Percentiles rank a stretch among this genome's conserved stretches.
Evolutionary conservation across 2,113 vertebrate species (phyloP).

Genomic region (Nanorana parkeri): DNA sequence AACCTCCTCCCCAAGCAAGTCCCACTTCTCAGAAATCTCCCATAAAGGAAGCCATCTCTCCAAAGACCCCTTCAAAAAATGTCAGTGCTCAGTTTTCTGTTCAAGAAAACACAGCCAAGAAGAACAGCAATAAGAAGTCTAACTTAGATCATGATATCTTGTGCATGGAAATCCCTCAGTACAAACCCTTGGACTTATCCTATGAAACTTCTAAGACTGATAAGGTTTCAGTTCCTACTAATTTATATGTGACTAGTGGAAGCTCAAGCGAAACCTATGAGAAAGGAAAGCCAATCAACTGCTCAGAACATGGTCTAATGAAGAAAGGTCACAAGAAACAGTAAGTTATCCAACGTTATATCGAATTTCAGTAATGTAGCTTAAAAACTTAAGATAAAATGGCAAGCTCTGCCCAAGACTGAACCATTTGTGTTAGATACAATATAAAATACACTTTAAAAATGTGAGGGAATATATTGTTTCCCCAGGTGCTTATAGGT

Average conservation of each 20-base stretch:
- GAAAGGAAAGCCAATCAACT: conserved; percentile 67
- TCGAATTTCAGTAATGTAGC: background rate
- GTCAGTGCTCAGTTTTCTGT: conserved; percentile 25
- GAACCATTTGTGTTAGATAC: too few species aligned
- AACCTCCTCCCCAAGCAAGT: conserved; percentile 27
- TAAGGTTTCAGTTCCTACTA: conserved; percentile 25
- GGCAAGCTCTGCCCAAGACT: too few species aligned
- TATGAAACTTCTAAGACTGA: conserved; percentile 37
- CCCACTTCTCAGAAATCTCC: background rate
- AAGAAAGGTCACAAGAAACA: conserved; percentile 71
- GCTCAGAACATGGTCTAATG: conserved; percentile 67
- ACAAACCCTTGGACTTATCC: conserved; percentile 46
- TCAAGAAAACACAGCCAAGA: conserved; percentile 14
- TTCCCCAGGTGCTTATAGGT: too few species aligned
- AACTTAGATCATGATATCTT: conserved; percentile 31
- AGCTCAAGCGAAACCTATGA: conserved; percentile 56
- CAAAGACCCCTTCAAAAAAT: conserved; percentile 16
- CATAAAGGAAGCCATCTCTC: background rate
- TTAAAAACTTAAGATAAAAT: too few species aligned
- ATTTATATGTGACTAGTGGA: conserved; percentile 22
- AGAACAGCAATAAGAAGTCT: conserved; percentile 18
- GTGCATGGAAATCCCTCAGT: conserved; percentile 47
- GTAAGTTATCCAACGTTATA: conserved; percentile 66
- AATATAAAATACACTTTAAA: too few species aligned
- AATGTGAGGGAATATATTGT: too few species aligned